Evolutionary conservation across 2,888 invertebrate species (phyloP), one percentile per base, ranked within the genome.

Genomic region (Blera fallax): DNA sequence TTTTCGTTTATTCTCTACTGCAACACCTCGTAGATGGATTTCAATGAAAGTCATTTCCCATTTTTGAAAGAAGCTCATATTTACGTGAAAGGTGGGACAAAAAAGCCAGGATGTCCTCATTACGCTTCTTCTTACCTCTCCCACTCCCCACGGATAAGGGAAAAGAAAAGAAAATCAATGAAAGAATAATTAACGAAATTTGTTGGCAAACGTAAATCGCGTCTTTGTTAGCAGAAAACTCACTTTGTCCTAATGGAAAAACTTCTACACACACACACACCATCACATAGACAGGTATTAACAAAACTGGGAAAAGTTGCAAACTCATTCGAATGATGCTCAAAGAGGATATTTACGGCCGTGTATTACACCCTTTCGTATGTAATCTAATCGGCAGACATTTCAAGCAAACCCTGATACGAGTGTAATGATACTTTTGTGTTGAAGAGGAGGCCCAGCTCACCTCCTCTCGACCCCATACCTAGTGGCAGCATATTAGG

Each of bases 321-420:
- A 32, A 83, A 83, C 83, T 78, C 78, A 83, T 83, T 83, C 45
- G 54, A 60, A 54, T 83, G 72, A 54, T 83, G 60, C 72, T 73
- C 54, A 45, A 73, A 60, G 72, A 60, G 72, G 60, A 83, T 83
- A 83, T 72, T 83, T 83, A 72, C 78, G 72, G 72, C 27, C 67
- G 7, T 78, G 77, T 78, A 72, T 52, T 72, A 78, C 83, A 81
- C 76, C 83, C 83, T 78, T 83, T 73, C 78, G 37, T 78, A 58
- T 60, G 65, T 67, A 72, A 83, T 83, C 83, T 83, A 72, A 72
- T 78, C 65, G 50, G 27, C 37, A 65, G 65, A 56, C 24, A 60
- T 64, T 54, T 43, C 8, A 40, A 16, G 37, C 48, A 18, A 18
- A 56, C 10, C 34, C 45, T 24, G 48, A 65, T 48, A 32, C 14